A percentile compares a stretch with the other conserved stretches of the same genome.
Conservation (phyloP, 2,797 vertebrate genomes). For the Gallinago solitaria region DNA sequence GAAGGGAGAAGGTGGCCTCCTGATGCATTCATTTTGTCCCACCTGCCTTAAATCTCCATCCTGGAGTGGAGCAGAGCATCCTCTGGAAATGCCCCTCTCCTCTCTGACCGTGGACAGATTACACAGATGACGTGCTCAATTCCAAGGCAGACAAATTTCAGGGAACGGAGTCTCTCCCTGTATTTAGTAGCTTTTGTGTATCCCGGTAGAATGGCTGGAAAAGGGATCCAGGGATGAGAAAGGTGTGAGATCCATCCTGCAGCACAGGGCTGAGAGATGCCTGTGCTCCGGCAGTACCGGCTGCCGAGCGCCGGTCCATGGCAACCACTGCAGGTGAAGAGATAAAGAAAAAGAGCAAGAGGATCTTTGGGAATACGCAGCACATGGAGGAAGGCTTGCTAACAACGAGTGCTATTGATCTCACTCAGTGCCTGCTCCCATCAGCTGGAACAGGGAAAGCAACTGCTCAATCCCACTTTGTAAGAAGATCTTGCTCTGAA, state of each 20-base stretch:
- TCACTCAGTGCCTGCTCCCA: neutral
- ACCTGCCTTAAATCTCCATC: neutral
- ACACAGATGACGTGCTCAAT: rapidly evolving
- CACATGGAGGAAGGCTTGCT: neutral
- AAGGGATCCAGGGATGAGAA: neutral
- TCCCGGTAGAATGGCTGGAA: neutral
- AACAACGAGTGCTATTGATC: neutral
- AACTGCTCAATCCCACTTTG: neutral
- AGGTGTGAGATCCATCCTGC: neutral
- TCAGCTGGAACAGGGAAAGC: neutral
- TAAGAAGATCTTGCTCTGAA: neutral
- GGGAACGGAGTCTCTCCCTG: neutral
- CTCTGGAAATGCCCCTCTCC: neutral
- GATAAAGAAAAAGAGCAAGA: neutral
- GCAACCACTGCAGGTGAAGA: neutral
- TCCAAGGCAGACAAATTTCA: neutral
- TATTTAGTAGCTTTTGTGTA: neutral
- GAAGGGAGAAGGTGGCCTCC: neutral
- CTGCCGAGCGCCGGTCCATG: rapidly evolving
- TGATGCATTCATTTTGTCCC: neutral
- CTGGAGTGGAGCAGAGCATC: neutral
- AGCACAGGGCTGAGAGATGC: neutral
- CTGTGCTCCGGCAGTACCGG: rapidly evolving
- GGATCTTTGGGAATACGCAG: rapidly evolving
- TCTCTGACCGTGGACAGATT: neutral